phyloP scores from a whole-genome alignment of 2,113 vertebrate genomes.

The Phaethon lepturus region DNA sequence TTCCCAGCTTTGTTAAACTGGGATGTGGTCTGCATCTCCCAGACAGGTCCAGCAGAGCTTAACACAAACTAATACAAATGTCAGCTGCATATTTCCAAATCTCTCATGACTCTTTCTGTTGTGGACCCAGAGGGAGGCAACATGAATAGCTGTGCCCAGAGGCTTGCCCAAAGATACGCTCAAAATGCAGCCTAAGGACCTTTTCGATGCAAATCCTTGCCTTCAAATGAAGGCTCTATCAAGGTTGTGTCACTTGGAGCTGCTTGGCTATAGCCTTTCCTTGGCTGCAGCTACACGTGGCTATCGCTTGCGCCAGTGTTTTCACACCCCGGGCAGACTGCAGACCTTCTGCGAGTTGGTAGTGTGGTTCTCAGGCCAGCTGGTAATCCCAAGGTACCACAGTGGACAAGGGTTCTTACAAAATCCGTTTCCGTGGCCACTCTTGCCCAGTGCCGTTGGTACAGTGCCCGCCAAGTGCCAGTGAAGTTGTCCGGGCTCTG shows the following conservation, averaged over 20 bases:
- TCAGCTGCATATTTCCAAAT: background rate
- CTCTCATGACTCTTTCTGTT: background rate
- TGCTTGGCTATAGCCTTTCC: background rate
- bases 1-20: background rate
- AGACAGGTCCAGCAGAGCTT: background rate
- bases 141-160: background rate
- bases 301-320: fast-evolving
- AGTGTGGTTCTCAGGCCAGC: background rate
- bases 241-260: background rate
- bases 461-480: too few species aligned
- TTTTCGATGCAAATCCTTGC: background rate
- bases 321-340: too few species aligned
- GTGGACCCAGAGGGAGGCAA: background rate
- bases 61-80: background rate
- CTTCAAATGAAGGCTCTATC: background rate
- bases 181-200: background rate
- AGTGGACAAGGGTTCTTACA: background rate
- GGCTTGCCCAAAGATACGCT: background rate
- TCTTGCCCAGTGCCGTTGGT: background rate
- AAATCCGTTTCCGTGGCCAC: background rate
- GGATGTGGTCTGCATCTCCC: background rate
- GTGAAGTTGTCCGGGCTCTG: background rate
- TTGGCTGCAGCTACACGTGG: background rate
- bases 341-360: background rate
- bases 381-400: background rate